Evolutionary conservation across 92 coral and sea anemone species (phyloP), one percentile per base, ranked within the genome.

Genomic region (Parazoanthus darwini): DNA sequence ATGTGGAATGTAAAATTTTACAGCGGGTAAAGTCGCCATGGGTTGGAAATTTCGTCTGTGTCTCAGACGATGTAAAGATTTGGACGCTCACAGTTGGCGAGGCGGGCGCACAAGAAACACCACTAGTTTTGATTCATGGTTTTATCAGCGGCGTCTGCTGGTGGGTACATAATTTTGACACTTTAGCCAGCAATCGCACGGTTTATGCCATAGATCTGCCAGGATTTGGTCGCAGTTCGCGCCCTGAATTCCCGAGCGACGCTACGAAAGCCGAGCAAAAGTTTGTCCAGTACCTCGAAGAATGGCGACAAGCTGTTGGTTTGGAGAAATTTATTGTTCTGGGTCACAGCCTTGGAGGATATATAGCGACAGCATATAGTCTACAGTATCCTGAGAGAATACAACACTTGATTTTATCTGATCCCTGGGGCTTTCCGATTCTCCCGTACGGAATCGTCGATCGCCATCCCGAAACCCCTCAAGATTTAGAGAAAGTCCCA

Each of bases 401-500:
- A 79, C 85, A 93, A 39, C 98, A 93, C 36, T 90, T 97, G 43
- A 89, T 95, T 33, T 81, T 95, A 20, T 97, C 98, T 5, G 99
- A 97, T 85, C 98, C 99, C 51, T 97, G 99, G 99, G 99, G 99
- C 4, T 97, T 97, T 86, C 93, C 99, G 11, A 97, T 97, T 46
- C 90, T 97, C 65, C 99, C 99, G 3, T 93, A 90, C 50, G 99
- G 99, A 5, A 85, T 94, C 56, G 91, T 90, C 7, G 99, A 97
- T 85, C 96, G 99, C 39, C 98, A 96, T 77, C 96, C 99, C 6
- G 94, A 89, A 25, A 86, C 86, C 18, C 89, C 79, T 29, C 92
- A 88, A 80, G 89, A 88, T 46, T 84, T 92, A 59, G 86, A 91
- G 56, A 79, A 88, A 67, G 94, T 97, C 4, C 98, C 99, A 56